Evolutionary conservation across 2,797 vertebrate species (phyloP), one percentile per base, ranked within the genome.

Genomic region (Galagoides demidoff): DNA sequence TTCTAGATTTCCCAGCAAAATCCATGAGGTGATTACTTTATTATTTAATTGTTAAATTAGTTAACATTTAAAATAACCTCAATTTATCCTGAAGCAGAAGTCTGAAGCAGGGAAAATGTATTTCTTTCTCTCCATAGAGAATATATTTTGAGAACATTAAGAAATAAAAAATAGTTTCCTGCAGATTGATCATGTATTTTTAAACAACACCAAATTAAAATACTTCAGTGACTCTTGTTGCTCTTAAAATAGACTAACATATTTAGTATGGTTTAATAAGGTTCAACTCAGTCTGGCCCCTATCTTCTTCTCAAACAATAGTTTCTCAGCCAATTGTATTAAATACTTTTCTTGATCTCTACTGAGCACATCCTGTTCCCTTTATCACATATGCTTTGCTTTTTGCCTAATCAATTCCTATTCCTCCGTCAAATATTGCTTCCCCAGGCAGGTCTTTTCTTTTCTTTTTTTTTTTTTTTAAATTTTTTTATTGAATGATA

Each of bases 61-160:
- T 55, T 92, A 39, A 49, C 66, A 83, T 63, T 61, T 85, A 85
- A 86, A 79, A 71, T 92, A 76, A 31, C 8, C 7, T 92, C 20
- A 13, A 10, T 13, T 85, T 66, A 14, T 82, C 31, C 59, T 64
- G 29, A 78, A 29, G 29, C 55, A 71, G 29, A 82, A 79, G 9
- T 49, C 13, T 74, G 55, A 95, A 68, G 34, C 23, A 71, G 8
- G 7, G 79, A 29, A 85, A 89, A 76, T 79, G 2, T 71, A 7
- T 1, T 64, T 9, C 0, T 71, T 88, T 17, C 25, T 78, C n/a
- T 70, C 39, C 2, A 86, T 79, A 84, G 5, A 89, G 9, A 70
- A 49, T 73, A 2, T 20, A 71, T 76, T 86, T 52, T 76, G 39
- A 78, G 7, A 37, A 45, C 8, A 92, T 37, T 64, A 14, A 2